Conservation (phyloP, 2,888 invertebrate species). For the Dorcus parallelipipedus region DNA sequence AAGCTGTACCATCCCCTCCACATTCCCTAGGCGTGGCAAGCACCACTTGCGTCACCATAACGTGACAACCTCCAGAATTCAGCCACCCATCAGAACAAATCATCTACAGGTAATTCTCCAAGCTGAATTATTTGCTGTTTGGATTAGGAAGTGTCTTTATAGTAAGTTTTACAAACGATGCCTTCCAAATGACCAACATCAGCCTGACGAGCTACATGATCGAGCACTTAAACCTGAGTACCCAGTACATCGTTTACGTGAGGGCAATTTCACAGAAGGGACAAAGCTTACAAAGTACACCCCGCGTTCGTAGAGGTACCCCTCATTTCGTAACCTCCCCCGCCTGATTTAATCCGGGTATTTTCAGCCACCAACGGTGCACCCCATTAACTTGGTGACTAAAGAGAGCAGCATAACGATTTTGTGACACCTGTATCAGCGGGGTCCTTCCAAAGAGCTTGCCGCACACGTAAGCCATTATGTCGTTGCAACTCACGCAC, state of each 20-base stretch:
- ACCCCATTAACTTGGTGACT: conserved; percentile 76
- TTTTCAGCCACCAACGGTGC: conserved; percentile 72
- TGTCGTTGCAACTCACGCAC: conserved; percentile 98
- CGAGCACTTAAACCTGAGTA: conserved; percentile 71
- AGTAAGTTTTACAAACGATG: conserved; percentile 68
- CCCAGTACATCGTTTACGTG: conserved; percentile 78
- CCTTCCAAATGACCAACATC: conserved; percentile 61
- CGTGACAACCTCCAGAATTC: conserved; percentile 84
- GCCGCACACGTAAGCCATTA: conserved; percentile 99
- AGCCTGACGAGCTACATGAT: conserved; percentile 69
- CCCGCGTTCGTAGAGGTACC: conserved; percentile 81
- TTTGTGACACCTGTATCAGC: conserved; percentile 90
- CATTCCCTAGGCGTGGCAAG: conserved; percentile 74
- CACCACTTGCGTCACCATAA: conserved; percentile 76
- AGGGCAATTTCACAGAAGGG: conserved; percentile 67
- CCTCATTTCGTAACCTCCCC: too few relatives aligned
- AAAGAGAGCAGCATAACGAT: conserved; percentile 86
- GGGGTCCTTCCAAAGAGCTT: conserved; percentile 98
- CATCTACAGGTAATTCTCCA: conserved; percentile 61
- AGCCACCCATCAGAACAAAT: conserved; percentile 76
- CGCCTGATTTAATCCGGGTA: not conserved
- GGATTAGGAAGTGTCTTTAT: conserved; percentile 19
- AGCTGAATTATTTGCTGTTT: not conserved
- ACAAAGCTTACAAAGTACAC: conserved; percentile 70
- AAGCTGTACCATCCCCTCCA: conserved; percentile 68